A percentile compares a stretch with the other conserved stretches of the same genome.
Evolutionary conservation across 2,888 invertebrate species (phyloP).

Genomic region (Leucoptera coffeella): DNA sequence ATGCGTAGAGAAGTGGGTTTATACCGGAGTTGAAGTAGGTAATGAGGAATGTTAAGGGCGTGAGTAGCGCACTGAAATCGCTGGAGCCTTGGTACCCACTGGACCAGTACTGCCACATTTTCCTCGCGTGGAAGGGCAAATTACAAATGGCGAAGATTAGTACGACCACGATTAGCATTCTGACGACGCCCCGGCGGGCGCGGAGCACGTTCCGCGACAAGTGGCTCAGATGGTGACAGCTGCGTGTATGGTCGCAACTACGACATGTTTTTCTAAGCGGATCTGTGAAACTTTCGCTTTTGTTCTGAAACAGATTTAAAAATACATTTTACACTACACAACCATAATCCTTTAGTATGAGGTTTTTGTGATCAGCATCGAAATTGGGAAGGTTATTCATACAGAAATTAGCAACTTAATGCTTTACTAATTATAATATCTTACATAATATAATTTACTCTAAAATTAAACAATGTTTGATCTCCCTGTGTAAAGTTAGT

Average conservation of each 20-base stretch:
- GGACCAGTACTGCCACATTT: constrained; percentile 83
- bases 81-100: constrained; percentile 63
- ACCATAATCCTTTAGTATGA: too few relatives aligned
- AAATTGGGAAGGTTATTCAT: too few relatives aligned
- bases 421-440: too few relatives aligned
- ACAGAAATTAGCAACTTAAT: too few relatives aligned
- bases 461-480: too few relatives aligned
- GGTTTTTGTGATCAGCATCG: too few relatives aligned
- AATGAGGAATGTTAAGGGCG: constrained; percentile 80
- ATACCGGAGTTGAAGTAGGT: constrained; percentile 87
- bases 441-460: too few relatives aligned
- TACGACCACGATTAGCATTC: constrained; percentile 84
- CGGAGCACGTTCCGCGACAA: constrained; percentile 71
- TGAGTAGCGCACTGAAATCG: constrained; percentile 70
- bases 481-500: too few relatives aligned
- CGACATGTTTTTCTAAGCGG: constrained; percentile 26
- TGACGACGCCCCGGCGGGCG: constrained; percentile 78
- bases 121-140: constrained; percentile 81
- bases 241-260: constrained; percentile 28
- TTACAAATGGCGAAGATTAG: constrained; percentile 85
- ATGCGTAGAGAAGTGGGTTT: constrained; percentile 86
- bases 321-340: too few relatives aligned
- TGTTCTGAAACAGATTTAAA: too few relatives aligned
- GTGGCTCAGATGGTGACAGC: constrained; percentile 60
- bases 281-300: too few relatives aligned